Evolutionary conservation across 2,888 invertebrate genomes (phyloP).

Genomic region (Aphodius granarius): DNA sequence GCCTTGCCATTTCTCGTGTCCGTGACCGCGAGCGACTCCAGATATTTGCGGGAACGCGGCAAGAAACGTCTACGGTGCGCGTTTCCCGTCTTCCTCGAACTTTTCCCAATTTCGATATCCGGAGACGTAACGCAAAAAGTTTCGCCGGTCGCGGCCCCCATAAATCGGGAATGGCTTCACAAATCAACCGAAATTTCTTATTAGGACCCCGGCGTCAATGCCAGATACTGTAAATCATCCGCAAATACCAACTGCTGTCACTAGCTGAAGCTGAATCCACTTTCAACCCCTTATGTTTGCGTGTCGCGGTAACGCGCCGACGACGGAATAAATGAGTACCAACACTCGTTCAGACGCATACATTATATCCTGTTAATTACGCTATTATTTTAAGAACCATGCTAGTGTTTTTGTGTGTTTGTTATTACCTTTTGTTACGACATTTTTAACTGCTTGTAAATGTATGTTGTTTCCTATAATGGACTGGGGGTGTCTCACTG

Average conservation of each 20-base stretch:
- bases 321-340: background rate
- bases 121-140: background rate
- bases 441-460: background rate
- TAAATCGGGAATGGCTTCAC: conserved; percentile 17
- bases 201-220: conserved; percentile 23
- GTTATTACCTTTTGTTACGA: background rate
- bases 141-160: background rate
- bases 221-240: conserved; percentile 26
- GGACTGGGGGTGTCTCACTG: too few species aligned
- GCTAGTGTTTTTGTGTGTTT: too few species aligned
- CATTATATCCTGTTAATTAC: background rate
- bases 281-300: conserved; percentile 1
- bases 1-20: background rate
- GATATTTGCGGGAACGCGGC: background rate
- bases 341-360: background rate
- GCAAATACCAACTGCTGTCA: conserved; percentile 2
- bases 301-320: background rate
- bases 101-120: background rate
- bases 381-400: background rate
- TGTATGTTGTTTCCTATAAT: too few species aligned
- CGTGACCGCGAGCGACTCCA: background rate
- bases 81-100: background rate
- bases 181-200: conserved; percentile 26
- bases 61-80: background rate
- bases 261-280: conserved; percentile 13